Conservation (phyloP, 2,113 vertebrate genomes). For the Naja naja region DNA sequence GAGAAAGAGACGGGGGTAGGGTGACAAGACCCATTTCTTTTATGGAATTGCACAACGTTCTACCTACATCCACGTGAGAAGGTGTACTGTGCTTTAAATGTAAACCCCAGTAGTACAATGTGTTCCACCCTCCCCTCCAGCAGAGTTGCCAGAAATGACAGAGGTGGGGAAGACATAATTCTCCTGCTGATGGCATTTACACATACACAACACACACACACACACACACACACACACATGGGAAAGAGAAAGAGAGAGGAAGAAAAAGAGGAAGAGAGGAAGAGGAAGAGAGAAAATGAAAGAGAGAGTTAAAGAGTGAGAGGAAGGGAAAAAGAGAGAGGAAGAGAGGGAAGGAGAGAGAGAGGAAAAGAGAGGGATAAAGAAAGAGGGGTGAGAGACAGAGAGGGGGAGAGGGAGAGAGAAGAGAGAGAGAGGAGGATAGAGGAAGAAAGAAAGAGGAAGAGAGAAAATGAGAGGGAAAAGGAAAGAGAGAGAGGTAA, state of each 20-base stretch:
- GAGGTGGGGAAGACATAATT: neutral
- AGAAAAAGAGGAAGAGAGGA: too few species aligned
- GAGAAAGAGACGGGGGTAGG: neutral
- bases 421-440: rapidly evolving
- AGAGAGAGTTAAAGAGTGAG: too few species aligned
- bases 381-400: too few species aligned
- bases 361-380: too few species aligned
- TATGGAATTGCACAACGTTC: neutral
- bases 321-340: too few species aligned
- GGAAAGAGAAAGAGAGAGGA: neutral
- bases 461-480: neutral
- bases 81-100: neutral
- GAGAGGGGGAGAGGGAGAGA: too few species aligned
- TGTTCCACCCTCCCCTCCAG: neutral
- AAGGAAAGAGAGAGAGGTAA: too few species aligned
- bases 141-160: neutral
- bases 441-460: too few species aligned
- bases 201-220: neutral
- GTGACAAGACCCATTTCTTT: neutral
- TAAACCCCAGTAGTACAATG: neutral
- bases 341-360: too few species aligned
- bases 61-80: neutral
- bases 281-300: too few species aligned
- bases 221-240: too few species aligned
- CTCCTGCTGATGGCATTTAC: neutral